Base-by-base conservation (phyloP, 2,888 invertebrate species). In the Endotricha flammealis region DNA sequence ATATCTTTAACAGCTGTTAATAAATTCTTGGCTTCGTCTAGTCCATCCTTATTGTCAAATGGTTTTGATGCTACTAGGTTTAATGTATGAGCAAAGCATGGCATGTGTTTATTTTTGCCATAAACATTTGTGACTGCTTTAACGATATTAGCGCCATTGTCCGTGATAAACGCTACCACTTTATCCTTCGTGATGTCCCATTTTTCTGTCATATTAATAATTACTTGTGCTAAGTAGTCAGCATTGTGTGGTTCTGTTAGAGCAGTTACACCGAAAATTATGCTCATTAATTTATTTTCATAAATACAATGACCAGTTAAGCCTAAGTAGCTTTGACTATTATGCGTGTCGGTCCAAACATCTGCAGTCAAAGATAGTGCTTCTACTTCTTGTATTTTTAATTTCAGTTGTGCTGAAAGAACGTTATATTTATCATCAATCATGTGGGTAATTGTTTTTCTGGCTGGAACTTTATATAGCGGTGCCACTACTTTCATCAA, bases 1-100 rank as follows among this genome's bases (percentile, higher is more conserved):
- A 47, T 48, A 42, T 53, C 48, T 46, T 48, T 46, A n/a, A 50
- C 46, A 46, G 45, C 45, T 47, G 47, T 48, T 38, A 54, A 17
- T 41, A 52, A 48, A 44, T 50, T 41, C 29, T 52, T 52, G 39
- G 50, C 45, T 44, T 46, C 45, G 29, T 49, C 45, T 12, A 51
- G 41, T 41, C 48, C 47, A 50, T 48, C 47, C 36, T 48, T 50
- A 43, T 42, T 36, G 12, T 50, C 43, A 44, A 50, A 47, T 42
- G 42, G 46, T 44, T 51, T 47, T 46, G 41, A 46, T 46, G 45
- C 48, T 44, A 47, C 50, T 45, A 51, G 12, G 37, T 51, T 51
- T 40, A 53, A 39, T 41, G 50, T 53, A 11, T 49, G 47, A 17
- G 47, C 47, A 41, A 51, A 50, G 35, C 47, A 50, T 39, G 44